phyloP scores from a whole-genome alignment of 2,797 vertebrate genomes.

The Myotis myotis region DNA sequence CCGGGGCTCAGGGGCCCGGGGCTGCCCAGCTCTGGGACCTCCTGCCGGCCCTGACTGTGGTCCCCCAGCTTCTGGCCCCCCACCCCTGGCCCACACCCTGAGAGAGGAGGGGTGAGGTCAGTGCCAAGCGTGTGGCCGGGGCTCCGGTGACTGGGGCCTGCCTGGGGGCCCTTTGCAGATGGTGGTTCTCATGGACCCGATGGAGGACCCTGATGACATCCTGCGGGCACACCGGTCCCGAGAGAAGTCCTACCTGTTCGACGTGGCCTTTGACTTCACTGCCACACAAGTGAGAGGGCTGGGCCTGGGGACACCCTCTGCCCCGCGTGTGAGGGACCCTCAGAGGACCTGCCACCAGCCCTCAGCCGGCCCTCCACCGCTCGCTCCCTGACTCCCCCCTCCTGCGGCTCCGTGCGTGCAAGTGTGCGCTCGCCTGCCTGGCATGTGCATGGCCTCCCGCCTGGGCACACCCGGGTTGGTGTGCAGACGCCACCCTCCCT shows the following conservation, averaged over 20 bases:
- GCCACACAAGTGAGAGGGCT: conserved; percentile 88
- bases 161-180: conserved; percentile 83
- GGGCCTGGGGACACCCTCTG: neutral
- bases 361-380: neutral
- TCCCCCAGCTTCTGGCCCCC: neutral
- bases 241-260: conserved; percentile 95
- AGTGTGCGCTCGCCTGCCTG: rapidly evolving
- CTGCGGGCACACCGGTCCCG: conserved; percentile 91
- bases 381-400: neutral
- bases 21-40: neutral
- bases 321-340: neutral
- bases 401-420: rapidly evolving
- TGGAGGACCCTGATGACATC: conserved; percentile 92
- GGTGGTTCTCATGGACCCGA: conserved; percentile 94
- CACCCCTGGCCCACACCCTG: rapidly evolving
- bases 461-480: neutral
- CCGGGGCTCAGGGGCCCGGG: neutral
- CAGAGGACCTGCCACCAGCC: too few species aligned
- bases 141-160: neutral
- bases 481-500: neutral
- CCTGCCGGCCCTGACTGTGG: neutral
- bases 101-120: neutral
- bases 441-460: rapidly evolving
- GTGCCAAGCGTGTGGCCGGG: neutral
- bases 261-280: conserved; percentile 91